Base-by-base conservation (phyloP, 2,888 invertebrate species). In the Xestia ashworthii region DNA sequence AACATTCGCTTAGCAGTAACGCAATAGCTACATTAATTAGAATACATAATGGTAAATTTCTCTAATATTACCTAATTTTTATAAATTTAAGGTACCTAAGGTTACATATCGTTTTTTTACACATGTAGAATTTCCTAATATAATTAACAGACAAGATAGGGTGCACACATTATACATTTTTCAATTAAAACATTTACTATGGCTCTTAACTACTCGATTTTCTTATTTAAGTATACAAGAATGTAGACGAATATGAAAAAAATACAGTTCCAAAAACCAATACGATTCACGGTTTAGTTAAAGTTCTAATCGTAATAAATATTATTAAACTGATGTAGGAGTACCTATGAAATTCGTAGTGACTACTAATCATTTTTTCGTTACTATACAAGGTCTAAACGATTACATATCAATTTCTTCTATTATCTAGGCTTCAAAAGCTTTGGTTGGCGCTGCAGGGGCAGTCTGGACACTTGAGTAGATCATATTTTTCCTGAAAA, bases 401-500 rank as follows among this genome's bases (percentile, higher is more conserved):
- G 44, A 53, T 41, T 19, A 53, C 11, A 53, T 41, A 64, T 41
- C 6, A 55, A 53, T 41, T 44, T 44, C 9, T 44, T 44, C 44
- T 25, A 14, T 22, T 22, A 25, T 38, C 9, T 78, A 65, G 19
- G 19, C 76, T 44, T 80, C 64, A 11, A 77, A 44, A 0, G 66
- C 55, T 75, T 83, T 83, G 55, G 65, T 74, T 32, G 79, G 41
- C 32, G 55, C 60, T 12, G 41, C 76, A 6, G 44, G 11, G 1
- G 70, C 44, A 67, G 72, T 79, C 22, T 76, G 44, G 22, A 83
- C 74, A 46, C 71, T 74, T 32, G 62, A 48, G 55, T 87, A 87
- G 3, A 41, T 44, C 60, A 76, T 19, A 41, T 78, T 87, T 32
- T 73, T 65, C 55, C 87, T 87, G 89, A 62, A 88, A 87, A 62